These are phyloP conservation scores for Enteromius paludinosus DNA, from an alignment of 2,797 vertebrate species.

Conservation along the genomic window DNA sequence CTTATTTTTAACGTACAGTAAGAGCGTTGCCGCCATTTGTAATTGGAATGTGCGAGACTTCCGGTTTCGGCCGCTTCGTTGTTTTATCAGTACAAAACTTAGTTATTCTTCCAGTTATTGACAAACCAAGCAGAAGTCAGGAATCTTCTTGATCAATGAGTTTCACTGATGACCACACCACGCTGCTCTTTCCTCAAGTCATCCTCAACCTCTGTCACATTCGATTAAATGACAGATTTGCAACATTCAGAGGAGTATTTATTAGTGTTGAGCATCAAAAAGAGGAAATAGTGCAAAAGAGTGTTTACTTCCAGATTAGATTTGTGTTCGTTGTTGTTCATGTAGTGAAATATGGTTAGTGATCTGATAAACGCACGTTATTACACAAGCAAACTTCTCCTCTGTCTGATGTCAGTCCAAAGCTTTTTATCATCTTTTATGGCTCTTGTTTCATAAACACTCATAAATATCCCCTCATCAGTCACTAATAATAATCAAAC, in stretches of 20 bases:
- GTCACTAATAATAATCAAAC: neutral
- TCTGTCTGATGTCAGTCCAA: neutral
- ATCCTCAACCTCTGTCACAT: neutral
- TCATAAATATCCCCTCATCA: constrained; percentile 3
- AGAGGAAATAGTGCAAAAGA: neutral
- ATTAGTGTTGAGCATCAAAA: neutral
- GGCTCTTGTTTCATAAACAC: neutral
- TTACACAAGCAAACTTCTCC: neutral
- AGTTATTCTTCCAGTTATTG: too few species aligned
- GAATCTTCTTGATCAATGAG: neutral
- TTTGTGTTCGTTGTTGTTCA: constrained; percentile 11
- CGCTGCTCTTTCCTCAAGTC: too few species aligned
- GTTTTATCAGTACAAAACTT: neutral
- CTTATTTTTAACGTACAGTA: neutral
- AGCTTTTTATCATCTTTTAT: constrained; percentile 11
- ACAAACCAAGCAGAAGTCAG: too few species aligned
- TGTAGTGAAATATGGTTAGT: neutral
- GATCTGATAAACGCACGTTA: neutral
- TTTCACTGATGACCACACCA: neutral
- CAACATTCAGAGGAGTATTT: neutral
- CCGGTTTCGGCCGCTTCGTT: neutral
- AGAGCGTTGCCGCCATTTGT: neutral
- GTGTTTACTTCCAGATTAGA: neutral
- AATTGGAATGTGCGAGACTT: neutral
- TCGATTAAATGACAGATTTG: neutral